Evolutionary conservation across 2,113 vertebrate genomes (phyloP), one percentile per base, ranked within the genome.

Genomic region (Oncorhynchus masou): DNA sequence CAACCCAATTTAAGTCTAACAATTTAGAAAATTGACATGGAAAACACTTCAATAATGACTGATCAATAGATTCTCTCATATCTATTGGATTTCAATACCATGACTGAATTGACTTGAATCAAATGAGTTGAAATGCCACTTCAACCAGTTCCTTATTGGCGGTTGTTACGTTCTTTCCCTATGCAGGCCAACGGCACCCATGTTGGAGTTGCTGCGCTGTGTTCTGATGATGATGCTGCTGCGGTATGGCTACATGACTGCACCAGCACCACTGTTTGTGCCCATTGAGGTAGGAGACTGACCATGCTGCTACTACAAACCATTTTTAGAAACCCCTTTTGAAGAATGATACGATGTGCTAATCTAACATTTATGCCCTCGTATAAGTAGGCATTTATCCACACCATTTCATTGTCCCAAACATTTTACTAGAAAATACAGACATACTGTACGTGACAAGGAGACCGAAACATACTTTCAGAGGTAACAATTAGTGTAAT

Each of bases 141-240:
- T 34, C 16, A 20, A 11, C 24, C 29, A 29, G 60, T 68, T 34
- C 13, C 3, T 70, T 22, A 5, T 80, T 74, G 25, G 29, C 39
- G 7, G 51, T 54, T 8, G 27, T 70, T 34, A 24, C 34, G 73
- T 82, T 19, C 79, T 34, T 19, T 78, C 83, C 34, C 1, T 5
- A 80, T 81, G 3, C 87, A 99, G 97, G 82, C 86, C 92, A 1
- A 71, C 78, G 49, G 92, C 93, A 1, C 83, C 91, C 12, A 1
- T 91, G 74, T 11, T 95, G 87, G 97, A 99, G 93, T 82, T 88
- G 39, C 66, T 93, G 0, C 93, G 95, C 62, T 98, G 95, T 51
- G 84, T 87, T 1, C 0, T 91, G 73, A 94, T 95, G 70, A 7
- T 96, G 59, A 75, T 25, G 2, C 69, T 94, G 68, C 87, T 80